Evolutionary conservation across 2,888 invertebrate species (phyloP).

Genomic region (Meghimatium bilineatum): DNA sequence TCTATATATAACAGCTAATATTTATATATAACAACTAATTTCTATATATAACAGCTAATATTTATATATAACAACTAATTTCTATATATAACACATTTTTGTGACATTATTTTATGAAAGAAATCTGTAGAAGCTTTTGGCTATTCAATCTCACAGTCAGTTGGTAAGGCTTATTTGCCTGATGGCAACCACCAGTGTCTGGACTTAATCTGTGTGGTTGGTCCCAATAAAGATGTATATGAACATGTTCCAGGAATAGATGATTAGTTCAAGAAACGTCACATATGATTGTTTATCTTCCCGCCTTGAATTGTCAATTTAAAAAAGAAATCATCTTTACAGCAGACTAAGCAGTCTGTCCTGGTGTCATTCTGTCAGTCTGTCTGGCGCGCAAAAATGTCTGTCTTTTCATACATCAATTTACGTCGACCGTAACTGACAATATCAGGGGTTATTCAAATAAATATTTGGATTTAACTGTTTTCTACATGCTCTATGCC

Average conservation of each 20-base stretch:
- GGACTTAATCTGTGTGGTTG: not conserved
- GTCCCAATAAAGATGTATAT: not conserved
- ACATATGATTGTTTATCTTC: not conserved
- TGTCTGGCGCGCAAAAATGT: not conserved
- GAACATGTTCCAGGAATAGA: not conserved
- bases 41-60: no score
- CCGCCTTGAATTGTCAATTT: not conserved
- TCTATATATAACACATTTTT: no score
- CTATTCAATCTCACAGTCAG: not conserved
- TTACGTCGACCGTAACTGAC: no score
- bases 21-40: no score
- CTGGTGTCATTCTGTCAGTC: constrained; percentile 9
- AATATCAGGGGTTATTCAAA: no score
- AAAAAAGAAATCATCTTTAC: not conserved
- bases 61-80: no score
- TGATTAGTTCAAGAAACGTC: not conserved
- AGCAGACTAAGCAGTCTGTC: not conserved
- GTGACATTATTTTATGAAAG: no score
- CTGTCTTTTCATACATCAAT: constrained; percentile 36
- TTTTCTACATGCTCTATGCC: no score
- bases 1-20: no score
- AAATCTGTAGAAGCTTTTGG: not conserved
- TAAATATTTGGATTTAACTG: no score
- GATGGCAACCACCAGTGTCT: not conserved
- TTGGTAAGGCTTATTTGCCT: not conserved